phyloP scores from a whole-genome alignment of 2,113 vertebrate genomes.

The Tonatia bakeri region DNA sequence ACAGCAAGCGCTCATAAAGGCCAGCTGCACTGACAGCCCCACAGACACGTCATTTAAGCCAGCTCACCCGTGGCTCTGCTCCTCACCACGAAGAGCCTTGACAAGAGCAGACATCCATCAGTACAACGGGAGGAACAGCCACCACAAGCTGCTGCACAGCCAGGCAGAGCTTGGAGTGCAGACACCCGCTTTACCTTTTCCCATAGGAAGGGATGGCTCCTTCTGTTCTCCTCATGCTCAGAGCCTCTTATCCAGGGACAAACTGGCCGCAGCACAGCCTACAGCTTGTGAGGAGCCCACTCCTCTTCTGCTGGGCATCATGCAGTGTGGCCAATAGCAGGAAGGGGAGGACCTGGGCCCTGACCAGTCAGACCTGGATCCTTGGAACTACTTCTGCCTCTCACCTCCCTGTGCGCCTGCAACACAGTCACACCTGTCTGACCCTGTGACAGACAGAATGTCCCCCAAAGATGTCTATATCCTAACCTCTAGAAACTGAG shows the following conservation, averaged over 20 bases:
- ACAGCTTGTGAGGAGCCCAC: neutral
- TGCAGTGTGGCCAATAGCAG: neutral
- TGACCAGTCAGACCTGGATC: neutral
- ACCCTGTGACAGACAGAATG: neutral
- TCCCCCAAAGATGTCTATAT: neutral
- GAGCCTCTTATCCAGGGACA: neutral
- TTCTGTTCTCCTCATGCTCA: neutral
- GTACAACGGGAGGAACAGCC: neutral
- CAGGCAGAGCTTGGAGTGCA: accelerated
- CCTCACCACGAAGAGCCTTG: neutral
- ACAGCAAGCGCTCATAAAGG: neutral
- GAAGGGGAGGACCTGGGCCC: neutral
- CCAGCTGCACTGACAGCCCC: neutral
- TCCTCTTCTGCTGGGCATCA: neutral
- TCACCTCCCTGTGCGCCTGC: neutral
- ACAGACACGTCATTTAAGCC: neutral
- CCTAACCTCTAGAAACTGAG: neutral
- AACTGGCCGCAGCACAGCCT: neutral
- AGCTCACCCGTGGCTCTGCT: neutral
- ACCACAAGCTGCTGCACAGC: no score
- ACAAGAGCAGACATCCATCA: neutral
- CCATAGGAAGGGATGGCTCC: neutral
- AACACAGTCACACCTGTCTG: neutral
- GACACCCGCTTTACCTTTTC: neutral
- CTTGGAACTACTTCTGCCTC: neutral